A percentile compares a stretch with the other conserved stretches of the same genome.
Evolutionary conservation across 2,797 vertebrate genomes (phyloP).

Genomic region (Lateolabrax maculatus): DNA sequence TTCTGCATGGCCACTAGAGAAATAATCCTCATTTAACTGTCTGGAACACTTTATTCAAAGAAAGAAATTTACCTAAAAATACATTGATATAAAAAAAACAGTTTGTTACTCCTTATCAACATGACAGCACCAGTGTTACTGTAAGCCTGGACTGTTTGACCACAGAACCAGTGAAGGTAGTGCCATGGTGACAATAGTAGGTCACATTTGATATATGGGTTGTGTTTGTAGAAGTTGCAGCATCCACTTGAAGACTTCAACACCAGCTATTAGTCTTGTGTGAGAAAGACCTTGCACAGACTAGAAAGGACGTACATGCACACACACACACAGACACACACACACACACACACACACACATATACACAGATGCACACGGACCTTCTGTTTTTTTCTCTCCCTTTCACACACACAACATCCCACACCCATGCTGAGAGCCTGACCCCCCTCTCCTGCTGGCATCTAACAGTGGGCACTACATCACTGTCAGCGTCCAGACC

Average conservation of each 20-base stretch:
- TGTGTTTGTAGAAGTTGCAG: constrained; percentile 74
- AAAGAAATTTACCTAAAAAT: no score
- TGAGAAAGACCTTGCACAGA: constrained; percentile 77
- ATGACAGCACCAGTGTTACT: not conserved
- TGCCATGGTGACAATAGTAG: constrained; percentile 63
- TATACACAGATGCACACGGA: not conserved
- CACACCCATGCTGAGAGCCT: constrained; percentile 76
- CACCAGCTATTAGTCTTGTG: constrained; percentile 81
- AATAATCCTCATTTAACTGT: not conserved
- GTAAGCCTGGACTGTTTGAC: constrained; percentile 29
- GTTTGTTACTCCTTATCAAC: not conserved
- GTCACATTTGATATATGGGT: constrained; percentile 75
- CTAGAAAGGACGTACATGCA: constrained; percentile 46
- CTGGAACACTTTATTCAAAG: not conserved
- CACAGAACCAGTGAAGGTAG: constrained; percentile 34
- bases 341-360: constrained; percentile 5
- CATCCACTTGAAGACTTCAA: constrained; percentile 79
- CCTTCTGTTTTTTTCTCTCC: constrained; percentile 48
- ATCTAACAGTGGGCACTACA: constrained; percentile 89
- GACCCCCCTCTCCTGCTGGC: constrained; percentile 81
- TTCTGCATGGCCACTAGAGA: no score
- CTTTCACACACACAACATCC: constrained; percentile 64
- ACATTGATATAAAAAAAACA: no score
- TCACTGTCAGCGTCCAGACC: constrained; percentile 90
- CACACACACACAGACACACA: constrained; percentile 22